Base-by-base conservation (phyloP, 1,140 invertebrate species). In the Pogonomyrmex californicus region DNA sequence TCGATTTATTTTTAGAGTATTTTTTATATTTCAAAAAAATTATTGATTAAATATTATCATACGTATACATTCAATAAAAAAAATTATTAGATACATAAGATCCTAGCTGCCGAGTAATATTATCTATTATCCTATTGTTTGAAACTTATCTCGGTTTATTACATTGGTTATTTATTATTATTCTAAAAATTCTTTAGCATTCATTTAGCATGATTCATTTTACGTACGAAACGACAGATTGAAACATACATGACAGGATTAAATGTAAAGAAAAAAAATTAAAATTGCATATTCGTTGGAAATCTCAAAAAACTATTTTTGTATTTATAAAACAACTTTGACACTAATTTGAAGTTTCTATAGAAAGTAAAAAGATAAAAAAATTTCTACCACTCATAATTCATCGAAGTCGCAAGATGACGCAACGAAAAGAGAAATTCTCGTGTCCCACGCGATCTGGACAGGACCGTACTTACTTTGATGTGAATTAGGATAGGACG, bases 401-500 rank as follows among this genome's bases (percentile, higher is more conserved):
- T 83, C 30, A 56, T 75, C 44, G 77, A 41, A 86, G 60, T 33
- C 62, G 17, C 76, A 63, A 88, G 68, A 89, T 75, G 54, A 63
- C 30, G 56, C 51, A 66, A 70, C 33, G 47, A 86, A 76, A 58
- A 33, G 85, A 85, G 54, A 87, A 85, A 78, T 79, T 85, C 78
- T 83, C 51, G 62, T 47, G 63, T 87, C 33, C 88, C 44, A 58
- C 41, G 70, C 30, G 49, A 76, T 14, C 65, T 79, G 75, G 33
- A 90, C 70, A 83, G 71, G 66, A 75, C 71, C 89, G 83, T 90
- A 75, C 82, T 91, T 90, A 90, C 73, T 82, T 33, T 79, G 87
- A 91, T 85, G 83, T 86, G 92, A 93, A 93, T 93, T 93, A 93
- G 92, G 90, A 92, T 92, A 90, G 90, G 90, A 87, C 87, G 90